Percentiles rank a stretch among this genome's conserved stretches.
These are phyloP conservation scores for Ailuropoda melanoleuca DNA, from an alignment of 2,113 vertebrate species.

Conservation along the genomic window DNA sequence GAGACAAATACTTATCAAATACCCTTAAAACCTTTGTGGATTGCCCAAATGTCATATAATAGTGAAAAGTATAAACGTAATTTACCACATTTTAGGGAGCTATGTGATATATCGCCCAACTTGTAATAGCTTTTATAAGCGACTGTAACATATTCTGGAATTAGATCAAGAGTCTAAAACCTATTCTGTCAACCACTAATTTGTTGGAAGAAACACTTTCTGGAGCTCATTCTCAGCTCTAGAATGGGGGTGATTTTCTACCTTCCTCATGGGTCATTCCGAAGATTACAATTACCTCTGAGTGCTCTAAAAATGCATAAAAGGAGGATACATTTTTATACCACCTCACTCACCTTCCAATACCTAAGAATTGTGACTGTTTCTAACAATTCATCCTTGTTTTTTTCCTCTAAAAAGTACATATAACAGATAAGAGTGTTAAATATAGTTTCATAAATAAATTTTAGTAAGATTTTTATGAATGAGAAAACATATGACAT, in stretches of 20 bases:
- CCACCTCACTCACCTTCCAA: neutral
- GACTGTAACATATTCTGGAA: slow-evolving; percentile 20
- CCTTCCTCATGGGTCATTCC: neutral
- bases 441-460: neutral
- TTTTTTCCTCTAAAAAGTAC: neutral
- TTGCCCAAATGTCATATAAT: neutral
- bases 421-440: neutral
- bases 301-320: slow-evolving; percentile 16
- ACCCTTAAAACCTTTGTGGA: slow-evolving; percentile 13
- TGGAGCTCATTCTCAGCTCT: neutral
- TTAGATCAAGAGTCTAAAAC: neutral
- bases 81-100: slow-evolving; percentile 23
- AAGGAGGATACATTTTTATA: neutral
- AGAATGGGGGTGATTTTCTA: neutral
- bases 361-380: neutral
- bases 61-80: slow-evolving; percentile 29
- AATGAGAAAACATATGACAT: neutral
- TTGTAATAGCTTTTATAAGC: slow-evolving; percentile 25
- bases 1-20: slow-evolving; percentile 33
- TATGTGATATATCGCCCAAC: neutral
- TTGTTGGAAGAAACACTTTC: neutral
- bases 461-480: neutral
- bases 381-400: neutral
- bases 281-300: neutral
- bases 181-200: slow-evolving; percentile 3